Evolutionary conservation across 2,888 invertebrate genomes (phyloP).

Genomic region (Cancer borealis): DNA sequence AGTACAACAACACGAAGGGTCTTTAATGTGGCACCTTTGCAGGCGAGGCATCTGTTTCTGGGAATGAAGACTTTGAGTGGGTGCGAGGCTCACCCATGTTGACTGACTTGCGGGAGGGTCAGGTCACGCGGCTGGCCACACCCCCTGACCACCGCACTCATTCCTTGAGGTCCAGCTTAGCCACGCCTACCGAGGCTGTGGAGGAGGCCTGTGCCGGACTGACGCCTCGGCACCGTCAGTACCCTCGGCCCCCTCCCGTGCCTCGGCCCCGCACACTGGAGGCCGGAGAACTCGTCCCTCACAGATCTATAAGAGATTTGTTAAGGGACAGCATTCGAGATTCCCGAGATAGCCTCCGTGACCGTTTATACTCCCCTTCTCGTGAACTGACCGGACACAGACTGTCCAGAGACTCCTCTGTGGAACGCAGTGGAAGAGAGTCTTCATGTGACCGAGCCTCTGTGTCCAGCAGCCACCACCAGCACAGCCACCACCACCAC

Average conservation of each 20-base stretch:
- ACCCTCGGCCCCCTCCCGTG: conserved; percentile 69
- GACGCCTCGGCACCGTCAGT: conserved; percentile 62
- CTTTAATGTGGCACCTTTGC: conserved; percentile 26
- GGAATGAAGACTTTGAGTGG: conserved; percentile 73
- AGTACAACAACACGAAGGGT: background rate
- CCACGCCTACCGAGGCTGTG: conserved; percentile 63
- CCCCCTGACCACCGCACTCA: conserved; percentile 74
- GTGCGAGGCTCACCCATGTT: conserved; percentile 71
- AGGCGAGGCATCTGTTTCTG: conserved; percentile 70
- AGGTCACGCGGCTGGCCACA: conserved; percentile 75
- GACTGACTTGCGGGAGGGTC: conserved; percentile 72
- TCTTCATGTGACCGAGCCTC: conserved; percentile 72
- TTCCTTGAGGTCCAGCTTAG: conserved; percentile 55
- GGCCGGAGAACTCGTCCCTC: conserved; percentile 66
- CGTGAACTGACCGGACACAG: conserved; percentile 60
- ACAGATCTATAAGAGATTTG: conserved; percentile 54
- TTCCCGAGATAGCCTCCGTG: conserved; percentile 59
- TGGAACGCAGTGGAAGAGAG: conserved; percentile 70
- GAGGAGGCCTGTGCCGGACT: conserved; percentile 62
- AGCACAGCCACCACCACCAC: conserved; percentile 61
- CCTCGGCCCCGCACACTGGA: conserved; percentile 68
- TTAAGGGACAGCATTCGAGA: conserved; percentile 61
- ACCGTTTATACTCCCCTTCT: conserved; percentile 66
- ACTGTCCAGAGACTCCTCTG: conserved; percentile 71
- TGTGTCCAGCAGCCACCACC: conserved; percentile 66